phyloP scores from a whole-genome alignment of 1,140 invertebrate genomes.

The Phortica variegata region DNA sequence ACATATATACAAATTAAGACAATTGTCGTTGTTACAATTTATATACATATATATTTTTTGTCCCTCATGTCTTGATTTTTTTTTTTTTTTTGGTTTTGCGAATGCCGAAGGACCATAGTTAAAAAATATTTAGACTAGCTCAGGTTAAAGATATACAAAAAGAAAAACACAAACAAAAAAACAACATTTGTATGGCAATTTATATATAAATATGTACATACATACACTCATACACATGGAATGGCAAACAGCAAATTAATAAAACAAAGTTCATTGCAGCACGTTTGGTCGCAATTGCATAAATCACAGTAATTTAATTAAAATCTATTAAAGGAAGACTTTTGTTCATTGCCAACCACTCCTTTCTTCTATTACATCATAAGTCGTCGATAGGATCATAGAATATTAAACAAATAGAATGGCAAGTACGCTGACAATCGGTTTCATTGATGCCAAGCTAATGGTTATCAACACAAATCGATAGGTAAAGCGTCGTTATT shows the following conservation, averaged over 20 bases:
- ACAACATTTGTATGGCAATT: not conserved
- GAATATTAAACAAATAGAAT: no score
- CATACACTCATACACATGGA: not conserved
- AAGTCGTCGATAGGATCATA: no score
- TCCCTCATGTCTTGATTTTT: not conserved
- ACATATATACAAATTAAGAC: not conserved
- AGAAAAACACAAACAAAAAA: not conserved
- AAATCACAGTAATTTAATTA: no score
- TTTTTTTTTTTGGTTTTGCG: constrained; percentile 8
- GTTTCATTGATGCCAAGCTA: no score
- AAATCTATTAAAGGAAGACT: no score
- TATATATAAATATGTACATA: not conserved
- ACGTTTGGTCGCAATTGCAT: no score
- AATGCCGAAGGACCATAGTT: constrained; percentile 44
- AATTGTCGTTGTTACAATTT: not conserved
- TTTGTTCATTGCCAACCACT: no score
- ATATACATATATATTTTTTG: constrained; percentile 3
- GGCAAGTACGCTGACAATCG: no score
- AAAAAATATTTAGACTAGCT: constrained; percentile 52
- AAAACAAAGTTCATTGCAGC: no score
- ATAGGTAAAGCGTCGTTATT: no score
- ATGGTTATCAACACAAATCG: no score
- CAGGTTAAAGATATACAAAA: constrained; percentile 36
- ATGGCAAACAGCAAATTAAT: not conserved
- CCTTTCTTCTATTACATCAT: no score